A percentile compares a stretch with the other conserved stretches of the same genome.
phyloP scores from a whole-genome alignment of 2,888 invertebrate species.

The Melitaea athalia region DNA sequence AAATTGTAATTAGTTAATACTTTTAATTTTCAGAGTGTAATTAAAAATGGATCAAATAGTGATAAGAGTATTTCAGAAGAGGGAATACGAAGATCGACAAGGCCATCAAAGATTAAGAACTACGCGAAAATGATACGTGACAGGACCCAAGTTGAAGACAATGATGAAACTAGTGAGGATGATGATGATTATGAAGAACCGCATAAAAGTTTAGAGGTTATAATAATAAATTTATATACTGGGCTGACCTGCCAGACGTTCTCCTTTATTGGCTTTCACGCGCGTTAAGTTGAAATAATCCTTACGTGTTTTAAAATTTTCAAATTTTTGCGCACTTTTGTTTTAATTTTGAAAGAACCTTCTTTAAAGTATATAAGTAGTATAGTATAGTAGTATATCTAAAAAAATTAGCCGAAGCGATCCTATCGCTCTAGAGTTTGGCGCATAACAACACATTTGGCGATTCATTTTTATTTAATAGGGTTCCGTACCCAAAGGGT shows the following conservation, averaged over 20 bases:
- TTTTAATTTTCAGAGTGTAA: constrained; percentile 50
- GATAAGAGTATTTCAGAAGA: constrained; percentile 58
- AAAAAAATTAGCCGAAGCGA: too few species aligned
- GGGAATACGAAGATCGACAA: constrained; percentile 72
- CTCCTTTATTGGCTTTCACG: too few species aligned
- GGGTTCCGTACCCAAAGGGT: too few species aligned
- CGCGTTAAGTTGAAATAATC: too few species aligned
- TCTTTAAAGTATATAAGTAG: too few species aligned
- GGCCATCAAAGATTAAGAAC: constrained; percentile 79
- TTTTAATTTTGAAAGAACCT: too few species aligned
- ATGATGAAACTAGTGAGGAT: constrained; percentile 44
- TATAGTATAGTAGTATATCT: too few species aligned
- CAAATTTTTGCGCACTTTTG: too few species aligned
- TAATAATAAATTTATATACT: not conserved
- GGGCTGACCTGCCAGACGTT: not conserved
- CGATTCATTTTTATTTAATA: too few species aligned
- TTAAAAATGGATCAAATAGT: constrained; percentile 60
- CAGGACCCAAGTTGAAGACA: constrained; percentile 49
- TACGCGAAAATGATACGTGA: constrained; percentile 82
- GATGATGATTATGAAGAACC: constrained; percentile 42
- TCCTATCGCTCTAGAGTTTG: too few species aligned
- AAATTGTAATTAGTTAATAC: not conserved
- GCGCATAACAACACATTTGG: too few species aligned
- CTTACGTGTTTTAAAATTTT: too few species aligned
- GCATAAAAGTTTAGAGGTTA: constrained; percentile 36